Conservation (phyloP, 2,113 vertebrate species). For the Odocoileus virginianus region DNA sequence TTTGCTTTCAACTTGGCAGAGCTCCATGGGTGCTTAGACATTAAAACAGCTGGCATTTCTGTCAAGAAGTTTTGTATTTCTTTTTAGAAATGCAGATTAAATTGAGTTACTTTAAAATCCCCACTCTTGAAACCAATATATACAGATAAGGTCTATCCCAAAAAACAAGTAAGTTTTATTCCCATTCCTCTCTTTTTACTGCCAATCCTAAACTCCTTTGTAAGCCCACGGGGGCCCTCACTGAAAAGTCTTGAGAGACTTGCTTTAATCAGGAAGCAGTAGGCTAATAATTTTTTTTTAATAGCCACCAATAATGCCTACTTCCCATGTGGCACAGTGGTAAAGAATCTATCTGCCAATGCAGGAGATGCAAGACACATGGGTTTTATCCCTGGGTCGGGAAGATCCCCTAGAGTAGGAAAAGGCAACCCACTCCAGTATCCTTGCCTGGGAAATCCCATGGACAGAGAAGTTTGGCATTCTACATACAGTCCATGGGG, state of each 20-base stretch:
- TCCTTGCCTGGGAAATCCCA: background rate
- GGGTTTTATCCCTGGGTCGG: background rate
- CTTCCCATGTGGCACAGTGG: background rate
- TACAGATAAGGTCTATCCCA: background rate
- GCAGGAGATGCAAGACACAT: background rate
- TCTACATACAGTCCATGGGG: background rate
- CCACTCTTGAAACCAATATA: background rate
- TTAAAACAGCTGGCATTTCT: slow-evolving; percentile 34
- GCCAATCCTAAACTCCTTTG: background rate
- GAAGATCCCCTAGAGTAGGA: background rate
- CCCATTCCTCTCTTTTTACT: background rate
- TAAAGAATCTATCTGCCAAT: background rate
- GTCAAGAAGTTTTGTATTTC: background rate
- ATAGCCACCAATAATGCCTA: background rate
- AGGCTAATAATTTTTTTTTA: background rate
- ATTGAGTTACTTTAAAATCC: background rate
- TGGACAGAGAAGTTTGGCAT: background rate
- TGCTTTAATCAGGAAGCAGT: background rate
- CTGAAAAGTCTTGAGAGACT: background rate
- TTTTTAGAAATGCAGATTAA: slow-evolving; percentile 38
- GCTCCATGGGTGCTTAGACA: background rate
- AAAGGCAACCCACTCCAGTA: background rate
- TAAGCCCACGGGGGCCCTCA: background rate
- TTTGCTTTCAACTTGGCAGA: slow-evolving; percentile 46
- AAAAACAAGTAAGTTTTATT: background rate